Percentiles rank a stretch among this genome's conserved stretches.
Evolutionary conservation across 2,797 vertebrate species (phyloP).

Genomic region (Mionectes olivaceus): DNA sequence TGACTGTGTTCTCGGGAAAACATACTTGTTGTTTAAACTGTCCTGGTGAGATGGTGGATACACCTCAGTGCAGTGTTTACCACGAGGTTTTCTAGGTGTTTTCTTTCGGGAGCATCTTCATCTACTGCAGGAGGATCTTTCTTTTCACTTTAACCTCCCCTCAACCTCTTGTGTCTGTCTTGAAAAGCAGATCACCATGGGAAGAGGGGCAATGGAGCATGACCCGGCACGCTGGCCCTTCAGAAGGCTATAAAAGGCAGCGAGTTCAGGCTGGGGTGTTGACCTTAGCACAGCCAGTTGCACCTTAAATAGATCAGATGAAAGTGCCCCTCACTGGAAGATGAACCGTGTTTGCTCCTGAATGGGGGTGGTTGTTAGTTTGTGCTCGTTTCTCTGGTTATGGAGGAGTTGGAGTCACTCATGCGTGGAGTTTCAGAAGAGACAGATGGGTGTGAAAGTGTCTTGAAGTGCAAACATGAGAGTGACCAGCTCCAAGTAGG

Average conservation of each 20-base stretch:
- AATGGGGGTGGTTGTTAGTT: neutral
- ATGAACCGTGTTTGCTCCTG: neutral
- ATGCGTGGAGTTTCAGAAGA: neutral
- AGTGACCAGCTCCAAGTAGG: neutral
- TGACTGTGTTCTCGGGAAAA: neutral
- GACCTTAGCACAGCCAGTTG: conserved; percentile 32
- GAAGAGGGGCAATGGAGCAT: neutral
- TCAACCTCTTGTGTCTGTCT: neutral
- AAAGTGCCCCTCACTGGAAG: neutral
- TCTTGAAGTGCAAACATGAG: neutral
- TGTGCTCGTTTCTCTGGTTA: neutral
- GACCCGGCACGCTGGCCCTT: neutral
- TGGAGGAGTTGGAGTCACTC: accelerated
- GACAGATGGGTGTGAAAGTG: accelerated
- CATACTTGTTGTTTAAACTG: accelerated
- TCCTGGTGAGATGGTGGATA: neutral
- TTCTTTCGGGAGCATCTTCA: neutral
- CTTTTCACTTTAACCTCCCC: neutral
- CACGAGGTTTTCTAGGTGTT: accelerated
- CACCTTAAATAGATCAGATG: conserved; percentile 50
- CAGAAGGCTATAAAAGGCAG: conserved; percentile 22
- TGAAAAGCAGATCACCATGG: neutral
- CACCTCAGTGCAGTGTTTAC: neutral
- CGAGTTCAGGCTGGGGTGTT: conserved; percentile 5
- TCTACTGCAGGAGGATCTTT: neutral